Evolutionary conservation across 1,140 invertebrate genomes (phyloP).

Genomic region (Wiebesia pumilae): DNA sequence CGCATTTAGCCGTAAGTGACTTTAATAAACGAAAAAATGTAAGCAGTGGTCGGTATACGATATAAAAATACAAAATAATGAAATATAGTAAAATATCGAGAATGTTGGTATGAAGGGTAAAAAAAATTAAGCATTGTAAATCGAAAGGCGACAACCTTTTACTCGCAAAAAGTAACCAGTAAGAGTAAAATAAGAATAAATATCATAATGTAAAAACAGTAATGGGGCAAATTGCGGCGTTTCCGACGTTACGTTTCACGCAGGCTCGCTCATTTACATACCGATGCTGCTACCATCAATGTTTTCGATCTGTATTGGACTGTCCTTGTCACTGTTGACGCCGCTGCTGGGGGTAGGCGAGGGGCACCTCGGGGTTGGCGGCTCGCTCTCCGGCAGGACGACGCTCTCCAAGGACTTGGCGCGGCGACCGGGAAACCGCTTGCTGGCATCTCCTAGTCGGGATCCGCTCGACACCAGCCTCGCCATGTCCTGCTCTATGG

Average conservation of each 20-base stretch:
- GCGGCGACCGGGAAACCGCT: conserved; percentile 63
- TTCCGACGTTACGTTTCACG: neutral
- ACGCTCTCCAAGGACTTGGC: conserved; percentile 73
- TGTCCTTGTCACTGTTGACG: conserved; percentile 92
- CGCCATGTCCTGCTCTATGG: conserved; percentile 76
- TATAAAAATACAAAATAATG: too few species aligned
- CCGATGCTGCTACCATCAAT: conserved; percentile 80
- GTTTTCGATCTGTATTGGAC: conserved; percentile 92
- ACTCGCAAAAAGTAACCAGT: neutral
- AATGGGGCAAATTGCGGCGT: neutral
- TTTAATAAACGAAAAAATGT: too few species aligned
- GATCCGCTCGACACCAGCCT: conserved; percentile 64
- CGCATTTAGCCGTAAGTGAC: too few species aligned
- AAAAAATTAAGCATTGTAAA: neutral
- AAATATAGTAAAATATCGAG: too few species aligned
- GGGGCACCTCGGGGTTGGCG: conserved; percentile 81
- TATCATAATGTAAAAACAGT: neutral
- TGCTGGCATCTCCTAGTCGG: neutral
- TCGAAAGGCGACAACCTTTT: neutral
- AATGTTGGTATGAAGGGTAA: too few species aligned
- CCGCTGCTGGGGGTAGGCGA: conserved; percentile 93
- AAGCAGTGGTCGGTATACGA: too few species aligned
- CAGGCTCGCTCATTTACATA: conserved; percentile 62
- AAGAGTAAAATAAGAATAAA: neutral
- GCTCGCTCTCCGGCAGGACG: conserved; percentile 71